Evolutionary conservation across 2,797 vertebrate genomes (phyloP).

Genomic region (Pipistrellus nathusii): DNA sequence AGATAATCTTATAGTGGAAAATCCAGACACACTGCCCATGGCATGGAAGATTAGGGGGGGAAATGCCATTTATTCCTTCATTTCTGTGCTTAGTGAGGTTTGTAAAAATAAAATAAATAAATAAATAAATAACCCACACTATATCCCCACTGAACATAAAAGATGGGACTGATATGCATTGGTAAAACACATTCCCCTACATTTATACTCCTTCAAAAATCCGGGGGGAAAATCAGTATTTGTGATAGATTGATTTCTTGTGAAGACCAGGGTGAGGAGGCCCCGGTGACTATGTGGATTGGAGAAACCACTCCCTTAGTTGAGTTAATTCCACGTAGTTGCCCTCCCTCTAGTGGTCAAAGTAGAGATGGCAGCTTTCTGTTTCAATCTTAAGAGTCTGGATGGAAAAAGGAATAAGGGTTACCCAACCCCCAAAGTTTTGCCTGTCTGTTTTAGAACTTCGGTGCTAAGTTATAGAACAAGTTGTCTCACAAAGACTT

Average conservation of each 20-base stretch:
- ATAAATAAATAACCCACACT: not conserved
- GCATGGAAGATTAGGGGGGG: not conserved
- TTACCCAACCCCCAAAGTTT: constrained; percentile 45
- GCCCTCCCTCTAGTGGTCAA: constrained; percentile 89
- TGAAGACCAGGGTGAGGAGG: accelerated
- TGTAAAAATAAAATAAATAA: constrained; percentile 26
- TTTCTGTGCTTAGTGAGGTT: not conserved
- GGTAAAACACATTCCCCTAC: not conserved
- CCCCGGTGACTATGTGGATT: accelerated
- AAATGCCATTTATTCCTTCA: not conserved
- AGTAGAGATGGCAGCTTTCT: constrained; percentile 80
- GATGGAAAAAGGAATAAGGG: not conserved
- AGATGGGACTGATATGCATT: not conserved
- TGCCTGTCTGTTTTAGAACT: constrained; percentile 51
- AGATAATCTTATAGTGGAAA: not conserved
- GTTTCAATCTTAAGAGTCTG: not conserved
- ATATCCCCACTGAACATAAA: not conserved
- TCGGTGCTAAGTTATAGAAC: constrained; percentile 67
- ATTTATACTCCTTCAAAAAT: not conserved
- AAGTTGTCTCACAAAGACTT: constrained; percentile 67
- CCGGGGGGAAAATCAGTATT: not conserved
- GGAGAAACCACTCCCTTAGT: accelerated
- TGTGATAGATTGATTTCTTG: not conserved
- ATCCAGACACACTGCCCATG: not conserved
- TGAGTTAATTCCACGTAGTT: constrained; percentile 87